These are phyloP conservation scores for Aix galericulata DNA, from an alignment of 2,113 vertebrate species.

Conservation along the genomic window DNA sequence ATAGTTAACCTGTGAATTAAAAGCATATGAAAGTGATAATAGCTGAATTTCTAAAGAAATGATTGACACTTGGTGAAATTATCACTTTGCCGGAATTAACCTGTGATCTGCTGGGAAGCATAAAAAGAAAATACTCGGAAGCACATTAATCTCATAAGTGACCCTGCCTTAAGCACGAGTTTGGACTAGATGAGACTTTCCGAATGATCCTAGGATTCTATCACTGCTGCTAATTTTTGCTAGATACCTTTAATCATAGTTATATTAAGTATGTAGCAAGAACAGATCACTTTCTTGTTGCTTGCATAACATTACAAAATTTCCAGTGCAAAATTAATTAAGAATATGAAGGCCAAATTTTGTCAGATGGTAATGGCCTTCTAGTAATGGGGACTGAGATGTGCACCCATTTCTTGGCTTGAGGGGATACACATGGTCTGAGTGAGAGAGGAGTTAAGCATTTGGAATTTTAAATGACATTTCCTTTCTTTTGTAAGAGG, in stretches of 20 bases:
- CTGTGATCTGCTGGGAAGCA: not conserved
- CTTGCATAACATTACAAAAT: not conserved
- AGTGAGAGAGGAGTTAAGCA: not conserved
- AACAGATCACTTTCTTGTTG: not conserved
- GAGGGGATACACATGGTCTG: not conserved
- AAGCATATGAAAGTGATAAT: conserved; percentile 30
- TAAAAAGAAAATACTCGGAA: not conserved
- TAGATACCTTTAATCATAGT: not conserved
- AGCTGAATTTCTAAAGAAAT: conserved; percentile 10
- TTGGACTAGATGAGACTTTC: not conserved
- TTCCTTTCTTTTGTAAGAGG: not conserved
- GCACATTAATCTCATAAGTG: not conserved
- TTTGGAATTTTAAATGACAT: not conserved
- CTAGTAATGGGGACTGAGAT: not conserved
- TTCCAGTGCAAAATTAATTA: not conserved
- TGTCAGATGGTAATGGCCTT: not conserved
- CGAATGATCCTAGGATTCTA: not conserved
- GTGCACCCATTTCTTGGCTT: not conserved
- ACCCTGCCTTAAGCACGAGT: not conserved
- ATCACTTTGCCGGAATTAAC: conserved; percentile 34
- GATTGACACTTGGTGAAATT: conserved; percentile 2
- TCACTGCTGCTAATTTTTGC: not conserved
- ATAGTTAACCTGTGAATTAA: conserved; percentile 55
- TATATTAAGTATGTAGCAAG: not conserved
- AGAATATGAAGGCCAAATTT: not conserved